These are phyloP conservation scores for Podarcis muralis DNA, from an alignment of 2,113 vertebrate species.

Conservation along the genomic window DNA sequence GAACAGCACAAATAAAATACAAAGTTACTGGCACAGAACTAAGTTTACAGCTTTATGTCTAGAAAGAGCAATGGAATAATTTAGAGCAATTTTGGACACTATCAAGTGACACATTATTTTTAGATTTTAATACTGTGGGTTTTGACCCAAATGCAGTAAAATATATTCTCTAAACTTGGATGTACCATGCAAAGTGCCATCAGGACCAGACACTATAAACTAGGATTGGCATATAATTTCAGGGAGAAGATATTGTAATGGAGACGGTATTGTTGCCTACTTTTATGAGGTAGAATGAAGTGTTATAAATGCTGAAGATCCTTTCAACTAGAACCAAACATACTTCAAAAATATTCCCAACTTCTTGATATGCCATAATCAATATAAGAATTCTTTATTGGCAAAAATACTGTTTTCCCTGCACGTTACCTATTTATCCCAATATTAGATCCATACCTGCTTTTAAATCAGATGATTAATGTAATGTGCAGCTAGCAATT, in stretches of 20 bases:
- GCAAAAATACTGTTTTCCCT: not conserved
- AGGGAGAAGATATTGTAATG: not conserved
- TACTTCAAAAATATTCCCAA: conserved; percentile 51
- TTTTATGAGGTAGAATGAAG: conserved; percentile 35
- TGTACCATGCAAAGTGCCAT: conserved; percentile 51
- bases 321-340: conserved; percentile 41
- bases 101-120: conserved; percentile 48
- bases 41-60: conserved; percentile 60
- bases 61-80: conserved; percentile 44
- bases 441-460: conserved; percentile 27
- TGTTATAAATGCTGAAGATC: conserved; percentile 47
- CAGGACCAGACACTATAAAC: conserved; percentile 60
- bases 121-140: conserved; percentile 53
- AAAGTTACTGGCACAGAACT: conserved; percentile 41
- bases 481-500: not conserved
- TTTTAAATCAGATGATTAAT: not conserved
- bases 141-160: conserved; percentile 59
- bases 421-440: not conserved
- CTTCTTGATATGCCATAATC: conserved; percentile 7
- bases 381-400: not conserved
- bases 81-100: conserved; percentile 43
- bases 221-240: conserved; percentile 47
- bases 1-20: conserved; percentile 39
- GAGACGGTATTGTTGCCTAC: not conserved
- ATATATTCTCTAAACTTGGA: conserved; percentile 56